These are phyloP conservation scores for Sander vitreus DNA, from an alignment of 2,113 vertebrate species.

Conservation along the genomic window DNA sequence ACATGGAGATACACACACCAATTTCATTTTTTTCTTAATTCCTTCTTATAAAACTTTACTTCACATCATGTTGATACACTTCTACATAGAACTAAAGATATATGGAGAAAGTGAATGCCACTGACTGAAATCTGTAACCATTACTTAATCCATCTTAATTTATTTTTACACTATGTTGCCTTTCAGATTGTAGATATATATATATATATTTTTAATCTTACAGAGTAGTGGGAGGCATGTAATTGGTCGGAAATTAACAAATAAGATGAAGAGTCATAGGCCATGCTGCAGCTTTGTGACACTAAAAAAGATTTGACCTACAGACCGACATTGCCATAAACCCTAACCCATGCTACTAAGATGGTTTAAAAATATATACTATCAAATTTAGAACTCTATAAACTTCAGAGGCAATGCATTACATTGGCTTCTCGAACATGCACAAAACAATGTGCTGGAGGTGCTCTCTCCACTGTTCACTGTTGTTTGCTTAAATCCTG, in stretches of 20 bases:
- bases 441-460: conserved; percentile 8
- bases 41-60: neutral
- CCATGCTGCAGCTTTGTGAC: no score
- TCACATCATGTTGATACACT: neutral
- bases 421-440: neutral
- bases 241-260: neutral
- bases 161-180: neutral
- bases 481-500: conserved; percentile 33
- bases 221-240: neutral
- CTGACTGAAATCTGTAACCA: neutral
- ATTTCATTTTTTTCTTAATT: neutral
- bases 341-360: neutral
- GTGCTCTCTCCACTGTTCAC: conserved; percentile 2
- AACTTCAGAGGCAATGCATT: neutral
- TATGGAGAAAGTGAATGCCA: neutral
- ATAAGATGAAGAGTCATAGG: no score
- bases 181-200: neutral
- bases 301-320: no score
- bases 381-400: neutral
- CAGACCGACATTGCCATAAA: neutral
- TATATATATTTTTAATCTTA: neutral
- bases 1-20: neutral
- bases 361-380: neutral
- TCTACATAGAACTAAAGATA: neutral
- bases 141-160: neutral